phyloP scores from a whole-genome alignment of 2,113 vertebrate species.

The Calyptommatus sinebrachiatus region DNA sequence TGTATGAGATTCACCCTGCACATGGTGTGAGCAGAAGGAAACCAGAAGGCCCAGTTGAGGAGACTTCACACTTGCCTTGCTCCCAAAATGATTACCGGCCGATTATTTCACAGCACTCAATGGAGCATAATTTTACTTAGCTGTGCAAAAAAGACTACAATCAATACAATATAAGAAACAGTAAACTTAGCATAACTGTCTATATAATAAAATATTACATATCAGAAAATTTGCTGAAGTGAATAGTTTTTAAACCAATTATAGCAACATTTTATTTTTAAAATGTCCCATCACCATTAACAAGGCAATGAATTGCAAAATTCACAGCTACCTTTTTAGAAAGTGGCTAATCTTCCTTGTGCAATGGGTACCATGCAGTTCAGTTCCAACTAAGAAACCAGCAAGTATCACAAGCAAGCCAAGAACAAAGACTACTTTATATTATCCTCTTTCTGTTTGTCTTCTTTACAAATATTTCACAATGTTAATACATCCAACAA shows the following conservation, averaged over 20 bases:
- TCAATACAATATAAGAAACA: neutral
- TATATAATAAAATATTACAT: neutral
- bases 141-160: neutral
- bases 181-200: neutral
- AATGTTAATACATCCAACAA: neutral
- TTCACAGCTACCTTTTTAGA: neutral
- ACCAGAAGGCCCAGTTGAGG: no score
- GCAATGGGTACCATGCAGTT: accelerated
- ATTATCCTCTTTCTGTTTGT: neutral
- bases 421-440: conserved; percentile 18
- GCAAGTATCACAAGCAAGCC: neutral
- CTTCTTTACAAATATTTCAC: neutral
- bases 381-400: neutral
- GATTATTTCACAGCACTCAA: neutral
- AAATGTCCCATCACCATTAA: neutral
- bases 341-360: conserved; percentile 5
- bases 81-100: no score
- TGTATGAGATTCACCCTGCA: no score
- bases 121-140: neutral
- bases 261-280: no score
- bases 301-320: neutral
- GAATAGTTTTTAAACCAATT: neutral
- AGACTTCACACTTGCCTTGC: no score
- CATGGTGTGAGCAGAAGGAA: no score
- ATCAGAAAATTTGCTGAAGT: neutral